These are phyloP conservation scores for Diachasma alloeum DNA, from an alignment of 1,140 invertebrate genomes.

Conservation along the genomic window DNA sequence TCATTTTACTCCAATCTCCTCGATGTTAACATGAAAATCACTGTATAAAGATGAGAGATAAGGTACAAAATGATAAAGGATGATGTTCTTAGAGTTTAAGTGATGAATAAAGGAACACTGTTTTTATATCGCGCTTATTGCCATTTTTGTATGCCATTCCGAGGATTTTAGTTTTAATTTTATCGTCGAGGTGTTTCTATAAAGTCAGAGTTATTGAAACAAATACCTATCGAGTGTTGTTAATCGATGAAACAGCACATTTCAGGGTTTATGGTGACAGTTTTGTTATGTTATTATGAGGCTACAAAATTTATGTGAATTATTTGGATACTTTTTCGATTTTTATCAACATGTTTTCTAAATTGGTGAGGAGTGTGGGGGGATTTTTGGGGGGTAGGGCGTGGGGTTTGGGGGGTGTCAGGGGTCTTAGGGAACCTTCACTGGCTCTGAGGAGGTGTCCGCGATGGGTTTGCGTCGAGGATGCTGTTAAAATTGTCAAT, in stretches of 20 bases:
- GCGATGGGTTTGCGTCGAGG: conserved; percentile 55
- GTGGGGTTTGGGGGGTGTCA: conserved; percentile 31
- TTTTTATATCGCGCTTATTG: not conserved
- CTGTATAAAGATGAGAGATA: not conserved
- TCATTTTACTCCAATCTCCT: no score
- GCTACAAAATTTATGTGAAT: conserved; percentile 49
- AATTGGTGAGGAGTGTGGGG: not conserved
- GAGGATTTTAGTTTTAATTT: no score
- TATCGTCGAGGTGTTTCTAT: not conserved
- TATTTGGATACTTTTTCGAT: not conserved
- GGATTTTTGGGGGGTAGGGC: conserved; percentile 10
- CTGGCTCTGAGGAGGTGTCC: conserved; percentile 57
- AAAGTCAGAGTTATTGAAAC: not conserved
- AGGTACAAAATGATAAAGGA: not conserved
- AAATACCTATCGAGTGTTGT: not conserved
- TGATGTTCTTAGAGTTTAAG: not conserved
- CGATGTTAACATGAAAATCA: not conserved
- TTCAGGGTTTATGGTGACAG: not conserved
- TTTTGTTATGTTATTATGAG: not conserved
- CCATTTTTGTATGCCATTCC: no score
- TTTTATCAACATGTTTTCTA: not conserved
- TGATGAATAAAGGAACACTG: not conserved
- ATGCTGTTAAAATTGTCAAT: conserved; percentile 54
- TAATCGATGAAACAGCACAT: not conserved
- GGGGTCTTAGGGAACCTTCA: conserved; percentile 49